These are phyloP conservation scores for Hyperoodon ampullatus DNA, from an alignment of 2,113 vertebrate species.

Conservation along the genomic window DNA sequence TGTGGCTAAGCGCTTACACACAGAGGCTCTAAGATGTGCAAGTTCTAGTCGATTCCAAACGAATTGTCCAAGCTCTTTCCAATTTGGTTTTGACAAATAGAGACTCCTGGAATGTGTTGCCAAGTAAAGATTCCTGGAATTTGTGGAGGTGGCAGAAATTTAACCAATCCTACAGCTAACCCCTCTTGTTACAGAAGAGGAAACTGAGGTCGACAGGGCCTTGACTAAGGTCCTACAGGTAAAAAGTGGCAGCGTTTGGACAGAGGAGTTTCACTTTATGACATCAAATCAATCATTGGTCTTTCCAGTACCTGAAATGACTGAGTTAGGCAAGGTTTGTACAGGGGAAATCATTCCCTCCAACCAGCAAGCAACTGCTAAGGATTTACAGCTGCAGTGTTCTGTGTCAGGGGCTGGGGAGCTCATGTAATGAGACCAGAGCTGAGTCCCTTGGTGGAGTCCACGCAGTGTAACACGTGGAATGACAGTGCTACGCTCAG, in stretches of 20 bases:
- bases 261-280: background rate
- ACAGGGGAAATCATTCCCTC: background rate
- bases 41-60: background rate
- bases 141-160: background rate
- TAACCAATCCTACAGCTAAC: background rate
- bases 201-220: background rate
- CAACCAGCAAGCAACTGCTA: background rate
- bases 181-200: background rate
- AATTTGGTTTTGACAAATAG: background rate
- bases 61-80: background rate
- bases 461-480: background rate
- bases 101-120: background rate
- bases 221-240: background rate
- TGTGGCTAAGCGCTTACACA: background rate
- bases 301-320: background rate
- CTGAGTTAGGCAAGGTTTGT: background rate
- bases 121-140: background rate
- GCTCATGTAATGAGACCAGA: background rate
- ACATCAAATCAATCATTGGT: background rate
- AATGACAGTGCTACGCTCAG: background rate
- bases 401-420: no score
- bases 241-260: background rate
- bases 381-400: no score
- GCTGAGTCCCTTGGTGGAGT: background rate
- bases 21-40: accelerated